A percentile compares a stretch with the other conserved stretches of the same genome.
These are phyloP conservation scores for Pocillopora grandis DNA, from an alignment of 92 coral and sea anemone genomes.

Conservation along the genomic window DNA sequence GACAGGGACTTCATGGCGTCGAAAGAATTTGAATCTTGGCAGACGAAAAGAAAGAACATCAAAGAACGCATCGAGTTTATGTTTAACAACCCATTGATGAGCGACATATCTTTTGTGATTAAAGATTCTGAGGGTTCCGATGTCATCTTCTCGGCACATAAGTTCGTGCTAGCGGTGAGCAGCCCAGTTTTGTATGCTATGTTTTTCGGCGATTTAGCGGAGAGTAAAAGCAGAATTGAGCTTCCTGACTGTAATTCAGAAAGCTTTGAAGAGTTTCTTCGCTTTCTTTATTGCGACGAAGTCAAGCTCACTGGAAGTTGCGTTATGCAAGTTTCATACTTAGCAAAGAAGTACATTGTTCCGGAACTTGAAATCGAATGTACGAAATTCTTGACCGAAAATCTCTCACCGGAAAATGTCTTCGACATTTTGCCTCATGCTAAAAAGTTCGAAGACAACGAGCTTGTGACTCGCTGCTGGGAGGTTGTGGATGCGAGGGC, in stretches of 20 bases:
- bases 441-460: conserved; percentile 57
- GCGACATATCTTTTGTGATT: conserved; percentile 61
- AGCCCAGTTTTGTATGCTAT: conserved; percentile 76
- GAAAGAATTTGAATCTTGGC: conserved; percentile 40
- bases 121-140: conserved; percentile 23
- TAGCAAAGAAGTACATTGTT: conserved; percentile 70
- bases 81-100: conserved; percentile 56
- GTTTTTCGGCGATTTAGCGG: conserved; percentile 70
- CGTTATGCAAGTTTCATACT: conserved; percentile 61
- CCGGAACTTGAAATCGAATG: conserved; percentile 55
- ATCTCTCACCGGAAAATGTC: conserved; percentile 54
- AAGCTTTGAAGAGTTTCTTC: conserved; percentile 63
- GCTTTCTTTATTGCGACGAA: conserved; percentile 63
- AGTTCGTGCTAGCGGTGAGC: conserved; percentile 67
- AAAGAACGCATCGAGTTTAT: conserved; percentile 43
- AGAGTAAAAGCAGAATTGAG: conserved; percentile 45
- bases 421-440: conserved; percentile 57
- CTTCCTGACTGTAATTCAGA: conserved; percentile 70
- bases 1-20: conserved; percentile 17
- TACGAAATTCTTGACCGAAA: conserved; percentile 49
- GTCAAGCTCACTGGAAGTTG: conserved; percentile 45
- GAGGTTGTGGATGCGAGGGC: conserved; percentile 53
- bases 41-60: conserved; percentile 53
- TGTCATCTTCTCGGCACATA: conserved; percentile 52
- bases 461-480: conserved; percentile 63